Percentiles rank a stretch among this genome's conserved stretches.
Conservation (phyloP, 2,888 invertebrate genomes). For the Ormyrus rosae region DNA sequence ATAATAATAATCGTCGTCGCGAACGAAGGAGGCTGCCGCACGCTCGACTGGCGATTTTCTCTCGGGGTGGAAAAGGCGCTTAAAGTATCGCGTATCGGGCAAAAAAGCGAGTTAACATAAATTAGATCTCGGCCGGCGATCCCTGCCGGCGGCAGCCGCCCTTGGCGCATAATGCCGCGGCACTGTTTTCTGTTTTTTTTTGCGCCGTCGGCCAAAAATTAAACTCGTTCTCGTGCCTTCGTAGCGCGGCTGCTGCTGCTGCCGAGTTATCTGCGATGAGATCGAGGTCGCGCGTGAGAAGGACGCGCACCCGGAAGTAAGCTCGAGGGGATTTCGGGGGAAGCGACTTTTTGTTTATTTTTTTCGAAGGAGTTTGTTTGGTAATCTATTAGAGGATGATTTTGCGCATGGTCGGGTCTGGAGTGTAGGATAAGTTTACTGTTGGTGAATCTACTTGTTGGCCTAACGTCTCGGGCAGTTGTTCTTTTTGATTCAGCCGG, state of each 20-base stretch:
- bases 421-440: neutral
- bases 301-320: slow-evolving; percentile 31
- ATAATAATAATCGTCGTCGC: slow-evolving; percentile 37
- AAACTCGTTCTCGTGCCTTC: slow-evolving; percentile 26
- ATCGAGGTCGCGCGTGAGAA: slow-evolving; percentile 42
- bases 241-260: neutral
- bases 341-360: slow-evolving; percentile 27
- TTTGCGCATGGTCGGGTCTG: slow-evolving; percentile 21
- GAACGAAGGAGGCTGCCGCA: slow-evolving; percentile 22
- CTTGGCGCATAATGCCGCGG: slow-evolving; percentile 21
- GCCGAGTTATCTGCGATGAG: slow-evolving; percentile 31
- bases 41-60: slow-evolving; percentile 36
- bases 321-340: slow-evolving; percentile 22
- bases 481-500: too few relatives aligned
- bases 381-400: slow-evolving; percentile 39
- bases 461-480: too few relatives aligned
- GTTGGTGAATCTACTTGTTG: too few relatives aligned
- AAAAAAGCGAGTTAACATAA: slow-evolving; percentile 54
- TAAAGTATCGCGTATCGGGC: slow-evolving; percentile 55
- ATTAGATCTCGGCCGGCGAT: slow-evolving; percentile 50
- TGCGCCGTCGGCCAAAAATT: slow-evolving; percentile 39
- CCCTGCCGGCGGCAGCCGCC: neutral
- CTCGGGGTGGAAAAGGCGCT: slow-evolving; percentile 20
- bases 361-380: neutral
- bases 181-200: neutral